Evolutionary conservation across 92 coral and sea anemone genomes (phyloP).

Genomic region (Porites evermanni): DNA sequence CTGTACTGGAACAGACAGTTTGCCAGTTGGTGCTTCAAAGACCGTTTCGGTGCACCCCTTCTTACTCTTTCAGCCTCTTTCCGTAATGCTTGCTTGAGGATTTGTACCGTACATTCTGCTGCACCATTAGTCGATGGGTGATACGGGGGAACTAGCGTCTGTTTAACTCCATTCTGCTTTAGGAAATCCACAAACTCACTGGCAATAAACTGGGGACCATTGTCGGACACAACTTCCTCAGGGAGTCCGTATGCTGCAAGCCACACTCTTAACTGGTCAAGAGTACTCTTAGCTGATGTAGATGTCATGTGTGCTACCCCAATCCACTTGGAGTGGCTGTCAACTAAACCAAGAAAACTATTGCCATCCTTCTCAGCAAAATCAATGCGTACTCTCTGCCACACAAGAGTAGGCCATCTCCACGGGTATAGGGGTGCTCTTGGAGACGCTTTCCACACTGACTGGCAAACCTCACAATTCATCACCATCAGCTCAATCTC

Average conservation of each 20-base stretch:
- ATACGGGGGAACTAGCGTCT: constrained; percentile 45
- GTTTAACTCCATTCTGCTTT: constrained; percentile 39
- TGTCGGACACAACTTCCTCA: constrained; percentile 39
- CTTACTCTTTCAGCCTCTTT: not conserved
- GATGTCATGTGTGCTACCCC: too few relatives aligned
- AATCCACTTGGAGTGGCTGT: too few relatives aligned
- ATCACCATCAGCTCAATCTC: constrained; percentile 38
- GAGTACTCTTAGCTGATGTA: too few relatives aligned
- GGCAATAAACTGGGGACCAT: constrained; percentile 64
- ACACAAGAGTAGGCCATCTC: too few relatives aligned
- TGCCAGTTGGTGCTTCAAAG: constrained; percentile 7
- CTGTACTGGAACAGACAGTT: constrained; percentile 56
- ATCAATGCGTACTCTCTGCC: too few relatives aligned
- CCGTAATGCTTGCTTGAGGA: constrained; percentile 42
- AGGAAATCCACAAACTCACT: constrained; percentile 48
- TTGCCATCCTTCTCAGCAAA: too few relatives aligned
- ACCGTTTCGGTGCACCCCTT: not conserved
- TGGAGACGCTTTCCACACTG: too few relatives aligned
- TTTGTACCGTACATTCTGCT: constrained; percentile 58
- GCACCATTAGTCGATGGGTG: constrained; percentile 47
- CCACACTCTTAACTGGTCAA: too few relatives aligned
- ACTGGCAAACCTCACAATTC: constrained; percentile 24
- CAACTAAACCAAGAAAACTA: too few relatives aligned
- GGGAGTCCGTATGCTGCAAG: not conserved
- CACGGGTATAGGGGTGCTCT: too few relatives aligned